These are phyloP conservation scores for Nemurella pictetii DNA, from an alignment of 2,888 invertebrate species.

Conservation along the genomic window DNA sequence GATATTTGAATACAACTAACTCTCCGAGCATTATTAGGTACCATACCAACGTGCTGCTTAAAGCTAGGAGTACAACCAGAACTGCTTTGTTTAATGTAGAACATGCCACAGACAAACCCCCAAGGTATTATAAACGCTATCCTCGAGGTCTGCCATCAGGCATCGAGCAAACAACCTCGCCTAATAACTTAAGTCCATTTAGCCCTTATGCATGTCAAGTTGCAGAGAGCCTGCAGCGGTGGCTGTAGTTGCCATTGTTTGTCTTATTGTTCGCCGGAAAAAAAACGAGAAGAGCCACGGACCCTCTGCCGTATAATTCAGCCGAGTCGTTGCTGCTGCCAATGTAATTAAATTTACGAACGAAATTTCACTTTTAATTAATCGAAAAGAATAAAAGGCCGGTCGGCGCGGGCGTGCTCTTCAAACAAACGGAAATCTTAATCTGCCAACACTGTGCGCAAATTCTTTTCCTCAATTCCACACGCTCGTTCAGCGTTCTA, in stretches of 20 bases:
- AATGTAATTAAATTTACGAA: background rate
- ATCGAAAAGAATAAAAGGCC: background rate
- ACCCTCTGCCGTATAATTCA: background rate
- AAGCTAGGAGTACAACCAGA: background rate
- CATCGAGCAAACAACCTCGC: background rate
- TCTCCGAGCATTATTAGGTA: slow-evolving; percentile 4
- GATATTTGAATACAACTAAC: background rate
- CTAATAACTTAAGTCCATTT: slow-evolving; percentile 10
- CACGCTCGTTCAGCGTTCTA: background rate
- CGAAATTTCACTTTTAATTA: background rate
- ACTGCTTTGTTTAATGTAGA: background rate
- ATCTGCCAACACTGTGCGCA: background rate
- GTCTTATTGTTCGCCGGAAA: background rate
- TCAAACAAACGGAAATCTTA: background rate
- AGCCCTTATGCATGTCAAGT: background rate
- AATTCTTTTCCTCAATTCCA: background rate
- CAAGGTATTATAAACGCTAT: slow-evolving; percentile 12
- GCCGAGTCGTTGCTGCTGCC: background rate
- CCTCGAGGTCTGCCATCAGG: background rate
- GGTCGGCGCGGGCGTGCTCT: background rate
- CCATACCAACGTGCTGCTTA: background rate
- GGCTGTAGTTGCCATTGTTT: background rate
- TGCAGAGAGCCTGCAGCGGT: background rate
- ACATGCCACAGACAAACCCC: slow-evolving; percentile 23
- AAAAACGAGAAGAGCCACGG: background rate